phyloP scores from a whole-genome alignment of 1,140 invertebrate species.

The Drosophila sechellia region DNA sequence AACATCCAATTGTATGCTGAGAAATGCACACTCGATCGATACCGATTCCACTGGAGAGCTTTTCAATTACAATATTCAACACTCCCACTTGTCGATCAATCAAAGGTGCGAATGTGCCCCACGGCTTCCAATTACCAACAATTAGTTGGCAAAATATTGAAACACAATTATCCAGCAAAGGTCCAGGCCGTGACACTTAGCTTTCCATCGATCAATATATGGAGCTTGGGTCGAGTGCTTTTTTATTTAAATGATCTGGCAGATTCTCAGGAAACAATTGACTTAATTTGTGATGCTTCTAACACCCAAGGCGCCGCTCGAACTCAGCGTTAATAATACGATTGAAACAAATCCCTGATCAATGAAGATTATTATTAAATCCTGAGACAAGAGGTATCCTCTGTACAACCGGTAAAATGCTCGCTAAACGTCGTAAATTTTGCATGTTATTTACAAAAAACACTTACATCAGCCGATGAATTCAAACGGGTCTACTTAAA shows the following conservation, averaged over 20 bases:
- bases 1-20: conserved; percentile 22
- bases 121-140: conserved; percentile 65
- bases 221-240: conserved; percentile 37
- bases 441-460: conserved; percentile 47
- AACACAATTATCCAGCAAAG: conserved; percentile 44
- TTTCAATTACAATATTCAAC: conserved; percentile 49
- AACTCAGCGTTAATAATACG: conserved; percentile 20
- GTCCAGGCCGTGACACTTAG: conserved; percentile 65
- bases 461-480: conserved; percentile 29
- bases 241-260: conserved; percentile 40
- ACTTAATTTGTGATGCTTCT: conserved; percentile 55
- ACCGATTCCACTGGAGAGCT: conserved; percentile 30
- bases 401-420: conserved; percentile 33
- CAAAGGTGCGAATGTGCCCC: conserved; percentile 54
- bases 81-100: conserved; percentile 66
- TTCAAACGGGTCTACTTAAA: conserved; percentile 24
- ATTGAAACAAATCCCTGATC: conserved; percentile 27
- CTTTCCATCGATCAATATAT: conserved; percentile 60
- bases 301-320: conserved; percentile 39
- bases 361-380: conserved; percentile 47
- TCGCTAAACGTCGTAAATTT: conserved; percentile 47
- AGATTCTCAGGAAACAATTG: conserved; percentile 58
- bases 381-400: conserved; percentile 20
- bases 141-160: conserved; percentile 78
- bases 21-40: conserved; percentile 4